Evolutionary conservation across 2,113 vertebrate species (phyloP), one percentile per base, ranked within the genome.

Genomic region (Gobio gobio): DNA sequence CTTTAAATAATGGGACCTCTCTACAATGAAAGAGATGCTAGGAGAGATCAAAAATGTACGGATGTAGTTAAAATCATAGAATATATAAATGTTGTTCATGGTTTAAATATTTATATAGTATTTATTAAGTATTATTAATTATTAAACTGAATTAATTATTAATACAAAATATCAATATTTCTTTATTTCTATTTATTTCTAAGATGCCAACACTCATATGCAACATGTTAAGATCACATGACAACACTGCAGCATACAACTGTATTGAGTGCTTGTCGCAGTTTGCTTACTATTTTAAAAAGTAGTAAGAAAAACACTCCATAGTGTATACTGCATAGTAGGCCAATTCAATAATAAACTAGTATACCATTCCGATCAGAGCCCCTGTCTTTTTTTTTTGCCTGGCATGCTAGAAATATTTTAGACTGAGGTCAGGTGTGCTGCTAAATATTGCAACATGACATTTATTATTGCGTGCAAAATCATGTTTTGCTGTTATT

Each of bases 381-480:
- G 61, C 2, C 61, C 5, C 5, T 43, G 36, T 74, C 12, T 47
- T 14, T 47, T 47, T 47, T 58, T 78, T 78, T 78, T 33, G 18
- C 29, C 7, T 59, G 33, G 33, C 22, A 10, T 78, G 51, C 51
- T 3, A 59, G 33, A 59, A 40, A 3, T 14, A 40, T 78, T 58
- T 78, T 26, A 63, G 2, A 26, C 45, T 47, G n/a, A 63, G 36
- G 43, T 79, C 78, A 63, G 40, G 58, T 63, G 58, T 63, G n/a
- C 58, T 20, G 58, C 78, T 79, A 63, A 45, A 63, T 47, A 79
- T 79, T 63, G 58, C 58, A 63, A 63, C 61, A 68, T 81, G 24
- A 68, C 43, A 66, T 68, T 26, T 49, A 68, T 51, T 51, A 33
- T 22, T 49, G 26, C 26, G 3, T 81, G 33, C 33, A 59, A 36